Conservation (phyloP, 2,888 invertebrate genomes). For the Spilarctia lutea region DNA sequence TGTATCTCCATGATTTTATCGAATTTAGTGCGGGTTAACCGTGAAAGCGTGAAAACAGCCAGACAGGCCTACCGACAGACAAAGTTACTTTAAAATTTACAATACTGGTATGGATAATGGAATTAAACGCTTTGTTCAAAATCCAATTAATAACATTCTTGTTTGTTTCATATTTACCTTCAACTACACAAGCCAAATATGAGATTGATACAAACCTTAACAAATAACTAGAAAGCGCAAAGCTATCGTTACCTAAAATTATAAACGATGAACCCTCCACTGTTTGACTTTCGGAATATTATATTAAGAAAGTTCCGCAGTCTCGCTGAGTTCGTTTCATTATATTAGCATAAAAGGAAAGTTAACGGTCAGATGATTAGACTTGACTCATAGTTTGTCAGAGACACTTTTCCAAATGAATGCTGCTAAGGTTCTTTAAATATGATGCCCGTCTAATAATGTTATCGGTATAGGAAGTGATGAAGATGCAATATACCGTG, state of each 20-base stretch:
- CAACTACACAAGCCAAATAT: constrained; percentile 31
- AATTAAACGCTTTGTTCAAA: constrained; percentile 18
- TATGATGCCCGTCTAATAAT: constrained; percentile 24
- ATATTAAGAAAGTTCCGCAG: constrained; percentile 71
- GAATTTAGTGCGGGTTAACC: too few relatives aligned
- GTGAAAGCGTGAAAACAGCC: too few relatives aligned
- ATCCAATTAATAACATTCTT: constrained; percentile 12
- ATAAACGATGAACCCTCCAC: constrained; percentile 58
- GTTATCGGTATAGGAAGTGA: constrained; percentile 14
- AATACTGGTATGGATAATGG: background rate
- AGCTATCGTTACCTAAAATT: constrained; percentile 58
- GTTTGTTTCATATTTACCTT: constrained; percentile 7
- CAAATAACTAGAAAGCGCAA: constrained; percentile 46
- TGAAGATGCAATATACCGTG: constrained; percentile 12
- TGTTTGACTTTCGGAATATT: constrained; percentile 69
- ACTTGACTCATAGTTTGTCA: constrained; percentile 43
- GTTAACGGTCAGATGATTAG: constrained; percentile 63
- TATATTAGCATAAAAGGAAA: constrained; percentile 70
- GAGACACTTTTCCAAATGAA: constrained; percentile 45
- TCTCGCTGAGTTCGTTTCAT: constrained; percentile 56
- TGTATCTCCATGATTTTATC: too few relatives aligned
- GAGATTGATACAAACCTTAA: constrained; percentile 37
- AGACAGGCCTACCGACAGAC: too few relatives aligned
- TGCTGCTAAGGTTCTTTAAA: constrained; percentile 34
- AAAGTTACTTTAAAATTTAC: too few relatives aligned